A percentile compares a stretch with the other conserved stretches of the same genome.
Evolutionary conservation across 1,140 invertebrate species (phyloP).

Genomic region (Phortica variegata): DNA sequence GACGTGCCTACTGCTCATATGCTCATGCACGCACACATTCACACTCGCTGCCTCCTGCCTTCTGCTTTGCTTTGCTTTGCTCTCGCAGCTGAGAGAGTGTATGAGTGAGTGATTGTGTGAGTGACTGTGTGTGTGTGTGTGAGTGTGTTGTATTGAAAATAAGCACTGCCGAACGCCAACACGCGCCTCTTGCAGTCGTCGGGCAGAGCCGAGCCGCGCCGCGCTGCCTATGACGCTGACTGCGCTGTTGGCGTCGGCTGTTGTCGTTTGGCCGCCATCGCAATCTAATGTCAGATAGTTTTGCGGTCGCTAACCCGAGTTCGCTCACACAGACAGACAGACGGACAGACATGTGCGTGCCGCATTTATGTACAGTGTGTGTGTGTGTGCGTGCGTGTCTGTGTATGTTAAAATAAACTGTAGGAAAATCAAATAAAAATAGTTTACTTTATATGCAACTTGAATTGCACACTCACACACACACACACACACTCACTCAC

Average conservation of each 20-base stretch:
- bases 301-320: conserved; percentile 58
- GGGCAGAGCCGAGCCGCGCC: not conserved
- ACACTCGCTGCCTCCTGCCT: too few relatives aligned
- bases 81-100: too few relatives aligned
- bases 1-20: not conserved
- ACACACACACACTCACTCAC: conserved; percentile 9
- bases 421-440: conserved; percentile 32
- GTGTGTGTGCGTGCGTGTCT: not conserved
- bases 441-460: conserved; percentile 21
- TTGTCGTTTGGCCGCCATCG: conserved; percentile 57
- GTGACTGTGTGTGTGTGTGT: too few relatives aligned
- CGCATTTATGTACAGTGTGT: conserved; percentile 20
- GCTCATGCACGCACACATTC: too few relatives aligned
- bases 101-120: too few relatives aligned
- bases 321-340: too few relatives aligned
- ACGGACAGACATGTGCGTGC: not conserved
- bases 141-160: too few relatives aligned
- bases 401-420: conserved; percentile 16
- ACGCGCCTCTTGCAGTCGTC: too few relatives aligned
- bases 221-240: not conserved
- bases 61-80: too few relatives aligned
- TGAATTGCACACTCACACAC: conserved; percentile 15
- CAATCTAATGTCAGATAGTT: conserved; percentile 58
- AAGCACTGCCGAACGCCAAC: too few relatives aligned
- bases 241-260: conserved; percentile 43